A percentile compares a stretch with the other conserved stretches of the same genome.
phyloP scores from a whole-genome alignment of 2,113 vertebrate species.

The Melanerpes aurifrons region DNA sequence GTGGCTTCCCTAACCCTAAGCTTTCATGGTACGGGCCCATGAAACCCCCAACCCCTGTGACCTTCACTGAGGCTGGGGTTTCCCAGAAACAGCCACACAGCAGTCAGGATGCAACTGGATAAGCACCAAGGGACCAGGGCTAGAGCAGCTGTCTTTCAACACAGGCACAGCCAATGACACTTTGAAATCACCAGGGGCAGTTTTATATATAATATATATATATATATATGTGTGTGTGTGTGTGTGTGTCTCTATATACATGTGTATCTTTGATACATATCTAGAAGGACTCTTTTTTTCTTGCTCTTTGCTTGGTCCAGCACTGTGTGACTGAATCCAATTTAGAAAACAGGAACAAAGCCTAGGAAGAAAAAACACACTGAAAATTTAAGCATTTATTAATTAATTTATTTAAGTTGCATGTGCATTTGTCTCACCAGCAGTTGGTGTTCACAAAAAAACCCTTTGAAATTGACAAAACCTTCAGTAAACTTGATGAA shows the following conservation, averaged over 20 bases:
- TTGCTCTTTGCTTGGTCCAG: background rate
- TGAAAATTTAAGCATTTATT: constrained; percentile 58
- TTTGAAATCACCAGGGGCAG: background rate
- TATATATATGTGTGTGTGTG: fast-evolving
- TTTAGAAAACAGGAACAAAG: background rate
- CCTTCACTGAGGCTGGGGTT: no score
- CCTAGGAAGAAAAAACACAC: background rate
- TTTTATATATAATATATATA: background rate
- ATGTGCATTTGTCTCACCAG: constrained; percentile 73
- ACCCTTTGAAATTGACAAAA: constrained; percentile 52
- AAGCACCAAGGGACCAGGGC: background rate
- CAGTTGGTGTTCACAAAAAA: constrained; percentile 65
- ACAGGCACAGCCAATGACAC: background rate
- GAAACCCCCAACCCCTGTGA: no score
- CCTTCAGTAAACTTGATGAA: constrained; percentile 67
- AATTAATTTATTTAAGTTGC: constrained; percentile 74
- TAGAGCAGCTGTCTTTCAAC: background rate
- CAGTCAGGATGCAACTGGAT: fast-evolving
- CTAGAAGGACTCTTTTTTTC: background rate
- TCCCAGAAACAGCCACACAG: no score
- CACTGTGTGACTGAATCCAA: background rate
- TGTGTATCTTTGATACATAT: fast-evolving
- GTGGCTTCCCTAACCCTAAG: background rate
- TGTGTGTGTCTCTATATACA: background rate
- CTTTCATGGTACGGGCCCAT: background rate